A percentile compares a stretch with the other conserved stretches of the same genome.
Conservation (phyloP, 92 coral and sea anemone genomes). For the Actinostola sp. region DNA sequence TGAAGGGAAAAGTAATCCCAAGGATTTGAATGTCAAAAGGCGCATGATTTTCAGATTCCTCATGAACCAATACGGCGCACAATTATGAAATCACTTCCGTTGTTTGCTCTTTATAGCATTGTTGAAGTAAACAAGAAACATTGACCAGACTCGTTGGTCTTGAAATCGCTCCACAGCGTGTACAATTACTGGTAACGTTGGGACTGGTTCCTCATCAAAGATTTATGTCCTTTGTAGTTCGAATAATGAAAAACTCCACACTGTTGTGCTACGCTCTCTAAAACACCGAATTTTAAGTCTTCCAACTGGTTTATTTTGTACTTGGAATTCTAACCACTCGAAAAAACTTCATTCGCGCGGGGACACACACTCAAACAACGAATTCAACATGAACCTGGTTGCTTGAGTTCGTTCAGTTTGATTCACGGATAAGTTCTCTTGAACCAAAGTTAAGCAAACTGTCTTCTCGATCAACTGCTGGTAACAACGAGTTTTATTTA, state of each 20-base stretch:
- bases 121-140: not conserved
- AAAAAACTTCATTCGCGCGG: too few relatives aligned
- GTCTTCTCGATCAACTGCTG: not conserved
- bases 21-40: constrained; percentile 67
- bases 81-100: constrained; percentile 73
- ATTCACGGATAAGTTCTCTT: not conserved
- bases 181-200: not conserved
- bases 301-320: not conserved
- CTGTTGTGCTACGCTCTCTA: too few relatives aligned
- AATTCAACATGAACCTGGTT: not conserved
- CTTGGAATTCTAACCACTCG: not conserved
- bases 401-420: not conserved
- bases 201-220: not conserved
- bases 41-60: constrained; percentile 33
- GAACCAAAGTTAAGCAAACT: not conserved
- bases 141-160: not conserved
- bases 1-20: constrained; percentile 51
- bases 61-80: constrained; percentile 60
- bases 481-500: not conserved
- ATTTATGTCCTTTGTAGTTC: not conserved
- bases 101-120: not conserved
- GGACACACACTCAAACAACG: not conserved
- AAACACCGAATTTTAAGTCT: too few relatives aligned
- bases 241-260: too few relatives aligned
- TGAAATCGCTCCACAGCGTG: not conserved